Conservation (phyloP, 2,888 invertebrate genomes). For the Linnaemya vulpina region DNA sequence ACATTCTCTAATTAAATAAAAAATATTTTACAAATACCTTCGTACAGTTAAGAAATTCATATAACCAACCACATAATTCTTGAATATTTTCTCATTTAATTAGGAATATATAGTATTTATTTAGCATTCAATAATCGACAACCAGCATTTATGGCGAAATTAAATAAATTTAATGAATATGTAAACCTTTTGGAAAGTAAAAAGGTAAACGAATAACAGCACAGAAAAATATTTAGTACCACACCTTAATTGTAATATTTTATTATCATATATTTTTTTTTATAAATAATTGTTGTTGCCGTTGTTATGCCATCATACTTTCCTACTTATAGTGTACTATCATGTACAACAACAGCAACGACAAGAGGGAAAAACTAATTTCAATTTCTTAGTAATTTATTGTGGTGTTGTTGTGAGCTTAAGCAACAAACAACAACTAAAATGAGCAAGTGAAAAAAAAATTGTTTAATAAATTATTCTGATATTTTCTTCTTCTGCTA, state of each 20-base stretch:
- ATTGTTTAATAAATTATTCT: constrained; percentile 58
- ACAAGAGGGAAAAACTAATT: constrained; percentile 27
- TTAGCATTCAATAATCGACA: constrained; percentile 44
- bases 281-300: constrained; percentile 52
- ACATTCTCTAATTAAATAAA: too few relatives aligned
- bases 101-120: constrained; percentile 8
- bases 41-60: too few relatives aligned
- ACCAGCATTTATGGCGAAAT: constrained; percentile 28
- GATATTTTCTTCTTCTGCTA: constrained; percentile 42
- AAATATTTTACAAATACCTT: too few relatives aligned
- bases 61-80: not conserved
- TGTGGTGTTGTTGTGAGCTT: constrained; percentile 23
- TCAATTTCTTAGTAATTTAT: constrained; percentile 59
- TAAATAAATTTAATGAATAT: constrained; percentile 32
- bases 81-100: constrained; percentile 27
- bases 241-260: constrained; percentile 66
- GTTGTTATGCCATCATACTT: constrained; percentile 49
- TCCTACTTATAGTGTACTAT: not conserved
- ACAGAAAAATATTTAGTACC: constrained; percentile 51
- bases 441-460: constrained; percentile 49
- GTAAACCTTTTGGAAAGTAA: constrained; percentile 49
- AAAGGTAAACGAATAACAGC: not conserved
- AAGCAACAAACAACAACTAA: constrained; percentile 22
- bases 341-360: constrained; percentile 22
- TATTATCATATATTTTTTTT: constrained; percentile 33